Conservation (phyloP, 35 echinoderm and acorn worm genomes). For the Hemicentrotus pulcherrimus region DNA sequence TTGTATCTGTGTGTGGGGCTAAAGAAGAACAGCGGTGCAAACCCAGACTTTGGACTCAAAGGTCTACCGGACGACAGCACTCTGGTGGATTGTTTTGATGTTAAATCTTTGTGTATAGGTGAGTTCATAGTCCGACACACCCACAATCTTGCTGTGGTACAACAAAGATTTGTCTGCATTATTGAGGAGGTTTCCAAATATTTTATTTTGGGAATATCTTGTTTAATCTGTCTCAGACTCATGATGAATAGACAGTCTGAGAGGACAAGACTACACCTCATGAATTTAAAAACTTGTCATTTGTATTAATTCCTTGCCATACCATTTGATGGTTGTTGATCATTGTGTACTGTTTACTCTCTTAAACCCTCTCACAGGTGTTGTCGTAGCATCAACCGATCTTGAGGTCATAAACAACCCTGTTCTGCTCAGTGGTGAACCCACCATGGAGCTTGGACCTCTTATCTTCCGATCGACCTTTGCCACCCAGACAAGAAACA, state of each 20-base stretch:
- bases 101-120: constrained; percentile 42
- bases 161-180: too few species aligned
- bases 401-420: constrained; percentile 44
- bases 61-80: constrained; percentile 24
- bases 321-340: background rate
- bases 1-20: constrained; percentile 43
- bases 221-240: too few species aligned
- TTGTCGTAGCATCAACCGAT: constrained; percentile 43
- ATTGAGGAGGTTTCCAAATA: too few species aligned
- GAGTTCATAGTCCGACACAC: background rate
- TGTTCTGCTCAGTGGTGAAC: constrained; percentile 59
- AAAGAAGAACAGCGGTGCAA: constrained; percentile 11
- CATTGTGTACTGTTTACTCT: background rate
- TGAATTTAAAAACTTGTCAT: too few species aligned
- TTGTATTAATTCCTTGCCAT: background rate
- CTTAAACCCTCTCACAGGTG: constrained; percentile 30
- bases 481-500: background rate
- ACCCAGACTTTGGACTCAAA: constrained; percentile 46
- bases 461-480: constrained; percentile 42
- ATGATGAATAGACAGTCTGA: too few species aligned
- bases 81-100: background rate
- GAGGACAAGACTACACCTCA: too few species aligned
- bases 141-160: background rate
- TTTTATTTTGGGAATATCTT: too few species aligned
- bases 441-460: constrained; percentile 31